These are phyloP conservation scores for Ailuropoda melanoleuca DNA, from an alignment of 2,113 vertebrate species.

Conservation along the genomic window DNA sequence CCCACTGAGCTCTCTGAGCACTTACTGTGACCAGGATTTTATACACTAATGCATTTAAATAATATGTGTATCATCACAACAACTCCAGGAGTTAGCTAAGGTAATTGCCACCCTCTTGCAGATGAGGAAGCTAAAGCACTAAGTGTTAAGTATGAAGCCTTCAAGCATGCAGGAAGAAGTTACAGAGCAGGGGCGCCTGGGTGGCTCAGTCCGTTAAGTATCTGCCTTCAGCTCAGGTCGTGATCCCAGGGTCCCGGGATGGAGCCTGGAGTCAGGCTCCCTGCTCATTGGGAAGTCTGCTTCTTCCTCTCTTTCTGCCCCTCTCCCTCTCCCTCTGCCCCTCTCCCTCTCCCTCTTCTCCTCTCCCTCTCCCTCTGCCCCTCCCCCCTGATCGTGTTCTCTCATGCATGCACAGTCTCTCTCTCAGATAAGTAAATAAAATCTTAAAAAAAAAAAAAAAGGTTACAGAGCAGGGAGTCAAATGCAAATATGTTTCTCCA, in stretches of 20 bases:
- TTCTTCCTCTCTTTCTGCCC: neutral
- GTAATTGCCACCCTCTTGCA: neutral
- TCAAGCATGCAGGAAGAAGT: neutral
- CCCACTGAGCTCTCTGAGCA: neutral
- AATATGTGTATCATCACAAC: neutral
- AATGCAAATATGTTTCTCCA: neutral
- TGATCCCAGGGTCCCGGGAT: neutral
- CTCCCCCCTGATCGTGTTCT: neutral
- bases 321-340: no score
- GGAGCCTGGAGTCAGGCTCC: neutral
- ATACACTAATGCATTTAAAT: neutral
- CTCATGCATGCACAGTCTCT: neutral
- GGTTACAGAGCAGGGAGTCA: neutral
- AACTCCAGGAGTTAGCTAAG: neutral
- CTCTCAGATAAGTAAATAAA: neutral
- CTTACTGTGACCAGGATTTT: neutral
- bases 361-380: no score
- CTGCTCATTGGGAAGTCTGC: neutral
- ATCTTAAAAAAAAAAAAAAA: neutral
- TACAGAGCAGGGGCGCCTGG: neutral
- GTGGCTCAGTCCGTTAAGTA: neutral
- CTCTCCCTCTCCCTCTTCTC: no score
- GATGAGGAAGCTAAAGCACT: neutral
- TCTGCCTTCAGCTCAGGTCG: neutral
- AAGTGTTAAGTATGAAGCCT: neutral